These are phyloP conservation scores for Drosophila nigritarsus DNA, from an alignment of 2,888 invertebrate genomes.

Conservation along the genomic window DNA sequence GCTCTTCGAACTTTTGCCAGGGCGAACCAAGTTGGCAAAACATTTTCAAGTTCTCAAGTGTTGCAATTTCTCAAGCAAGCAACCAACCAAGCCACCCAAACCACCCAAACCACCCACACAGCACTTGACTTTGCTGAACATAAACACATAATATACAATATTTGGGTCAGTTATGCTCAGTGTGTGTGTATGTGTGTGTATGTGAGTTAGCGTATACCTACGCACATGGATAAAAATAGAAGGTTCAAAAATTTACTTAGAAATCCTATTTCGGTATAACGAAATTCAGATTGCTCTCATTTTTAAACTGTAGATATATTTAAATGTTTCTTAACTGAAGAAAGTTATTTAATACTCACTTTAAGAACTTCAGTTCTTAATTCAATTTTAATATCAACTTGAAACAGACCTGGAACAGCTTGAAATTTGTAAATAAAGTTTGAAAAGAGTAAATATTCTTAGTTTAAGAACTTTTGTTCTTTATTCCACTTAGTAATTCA, in stretches of 20 bases:
- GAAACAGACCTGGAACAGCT: background rate
- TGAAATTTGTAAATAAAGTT: background rate
- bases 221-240: background rate
- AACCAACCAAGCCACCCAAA: background rate
- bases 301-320: background rate
- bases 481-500: background rate
- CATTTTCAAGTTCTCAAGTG: slow-evolving; percentile 79
- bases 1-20: slow-evolving; percentile 60
- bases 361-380: background rate
- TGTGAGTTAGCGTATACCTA: slow-evolving; percentile 4
- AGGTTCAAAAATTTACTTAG: background rate
- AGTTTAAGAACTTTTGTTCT: background rate
- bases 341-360: background rate
- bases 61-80: slow-evolving; percentile 68
- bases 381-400: background rate
- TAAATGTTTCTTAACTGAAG: too few species aligned
- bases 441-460: background rate
- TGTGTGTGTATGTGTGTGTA: slow-evolving; percentile 6
- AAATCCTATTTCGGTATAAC: too few species aligned
- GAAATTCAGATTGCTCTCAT: background rate
- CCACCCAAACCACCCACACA: slow-evolving; percentile 12
- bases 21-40: slow-evolving; percentile 62
- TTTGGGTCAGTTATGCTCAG: slow-evolving; percentile 60
- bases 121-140: slow-evolving; percentile 24
- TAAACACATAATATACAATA: slow-evolving; percentile 72